phyloP scores from a whole-genome alignment of 2,797 vertebrate species.

The Notoglanidium macrostoma region DNA sequence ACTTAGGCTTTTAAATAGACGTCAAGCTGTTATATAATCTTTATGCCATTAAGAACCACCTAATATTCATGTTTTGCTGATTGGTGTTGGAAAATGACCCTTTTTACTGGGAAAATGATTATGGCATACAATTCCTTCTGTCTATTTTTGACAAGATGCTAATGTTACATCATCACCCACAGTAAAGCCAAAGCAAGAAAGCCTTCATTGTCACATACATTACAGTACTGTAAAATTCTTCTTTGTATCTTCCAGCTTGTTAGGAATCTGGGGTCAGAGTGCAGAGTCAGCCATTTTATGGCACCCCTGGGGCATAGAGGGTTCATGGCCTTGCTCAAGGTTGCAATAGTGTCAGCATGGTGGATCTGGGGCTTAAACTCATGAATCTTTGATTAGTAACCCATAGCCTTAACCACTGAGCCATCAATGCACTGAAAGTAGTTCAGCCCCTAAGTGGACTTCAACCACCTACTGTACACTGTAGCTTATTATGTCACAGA shows the following conservation, averaged over 20 bases:
- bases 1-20: not conserved
- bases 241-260: not conserved
- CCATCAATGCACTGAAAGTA: not conserved
- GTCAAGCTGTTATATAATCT: not conserved
- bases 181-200: not conserved
- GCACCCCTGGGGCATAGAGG: not conserved
- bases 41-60: not conserved
- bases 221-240: not conserved
- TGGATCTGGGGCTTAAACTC: not conserved
- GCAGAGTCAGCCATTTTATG: not conserved
- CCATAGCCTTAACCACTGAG: not conserved
- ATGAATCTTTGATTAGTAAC: slow-evolving; percentile 5
- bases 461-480: not conserved
- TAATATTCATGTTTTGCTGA: not conserved
- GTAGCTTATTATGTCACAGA: not conserved
- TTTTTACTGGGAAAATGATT: not conserved
- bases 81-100: not conserved
- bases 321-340: slow-evolving; percentile 11
- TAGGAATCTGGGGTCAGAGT: slow-evolving; percentile 10
- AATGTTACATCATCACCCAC: not conserved
- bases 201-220: not conserved
- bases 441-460: not conserved
- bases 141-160: not conserved
- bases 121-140: not conserved
- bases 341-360: not conserved